phyloP scores from a whole-genome alignment of 2,113 vertebrate genomes.

The Dicentrarchus labrax region DNA sequence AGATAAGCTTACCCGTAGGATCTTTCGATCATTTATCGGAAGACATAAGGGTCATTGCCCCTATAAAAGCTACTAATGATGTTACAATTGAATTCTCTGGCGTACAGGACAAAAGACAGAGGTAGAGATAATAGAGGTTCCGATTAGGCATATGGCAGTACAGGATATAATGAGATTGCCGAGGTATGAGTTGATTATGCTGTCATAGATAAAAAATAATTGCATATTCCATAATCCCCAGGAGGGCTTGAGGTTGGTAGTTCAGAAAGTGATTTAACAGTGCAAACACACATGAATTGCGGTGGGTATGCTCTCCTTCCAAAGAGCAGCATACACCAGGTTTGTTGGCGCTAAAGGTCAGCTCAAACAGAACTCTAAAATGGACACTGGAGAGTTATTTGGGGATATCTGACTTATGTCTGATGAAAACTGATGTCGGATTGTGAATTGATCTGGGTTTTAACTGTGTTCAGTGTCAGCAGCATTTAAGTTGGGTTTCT shows the following conservation, averaged over 20 bases:
- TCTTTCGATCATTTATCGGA: slow-evolving; percentile 60
- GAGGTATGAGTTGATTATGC: slow-evolving; percentile 75
- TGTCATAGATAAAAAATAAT: slow-evolving; percentile 74
- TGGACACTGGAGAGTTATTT: slow-evolving; percentile 9
- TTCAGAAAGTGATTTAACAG: slow-evolving; percentile 40
- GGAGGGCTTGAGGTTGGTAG: slow-evolving; percentile 49
- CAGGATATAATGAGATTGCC: slow-evolving; percentile 69
- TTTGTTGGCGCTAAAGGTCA: slow-evolving; percentile 33
- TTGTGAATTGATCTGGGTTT: background rate
- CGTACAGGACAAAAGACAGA: slow-evolving; percentile 66
- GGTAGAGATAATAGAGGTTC: slow-evolving; percentile 69
- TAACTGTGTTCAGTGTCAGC: slow-evolving; percentile 8
- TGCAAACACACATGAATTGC: slow-evolving; percentile 1
- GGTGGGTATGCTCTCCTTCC: background rate
- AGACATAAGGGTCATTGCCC: slow-evolving; percentile 56
- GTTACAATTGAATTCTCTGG: slow-evolving; percentile 73
- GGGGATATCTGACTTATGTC: slow-evolving; percentile 1
- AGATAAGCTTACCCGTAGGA: slow-evolving; percentile 41
- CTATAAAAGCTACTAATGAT: slow-evolving; percentile 72
- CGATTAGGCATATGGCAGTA: slow-evolving; percentile 72
- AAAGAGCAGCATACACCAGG: background rate
- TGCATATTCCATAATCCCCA: slow-evolving; percentile 73
- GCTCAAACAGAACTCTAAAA: background rate
- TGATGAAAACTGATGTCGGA: slow-evolving; percentile 19
- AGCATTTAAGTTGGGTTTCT: background rate